A percentile compares a stretch with the other conserved stretches of the same genome.
Conservation (phyloP, 2,797 vertebrate species). For the Myotis myotis region DNA sequence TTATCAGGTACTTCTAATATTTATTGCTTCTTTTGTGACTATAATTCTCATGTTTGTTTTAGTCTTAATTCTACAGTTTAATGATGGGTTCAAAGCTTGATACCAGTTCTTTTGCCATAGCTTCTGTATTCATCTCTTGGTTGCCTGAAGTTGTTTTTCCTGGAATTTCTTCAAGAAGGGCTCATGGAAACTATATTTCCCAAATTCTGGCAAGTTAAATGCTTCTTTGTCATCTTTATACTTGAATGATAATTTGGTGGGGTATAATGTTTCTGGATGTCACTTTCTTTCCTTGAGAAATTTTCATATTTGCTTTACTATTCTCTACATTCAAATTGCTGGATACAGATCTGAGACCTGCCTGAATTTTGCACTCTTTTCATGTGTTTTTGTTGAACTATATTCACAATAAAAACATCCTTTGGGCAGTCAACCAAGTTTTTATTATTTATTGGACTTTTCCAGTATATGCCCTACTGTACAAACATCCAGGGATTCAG, state of each 20-base stretch:
- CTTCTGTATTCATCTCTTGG: conserved; percentile 36
- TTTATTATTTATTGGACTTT: conserved; percentile 16
- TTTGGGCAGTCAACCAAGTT: background rate
- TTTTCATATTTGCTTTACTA: background rate
- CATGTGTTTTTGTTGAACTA: conserved; percentile 20
- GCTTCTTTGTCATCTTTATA: background rate
- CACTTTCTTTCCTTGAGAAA: background rate
- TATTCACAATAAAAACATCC: background rate
- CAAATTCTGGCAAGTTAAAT: conserved; percentile 33
- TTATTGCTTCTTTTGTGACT: conserved; percentile 8
- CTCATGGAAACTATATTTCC: background rate
- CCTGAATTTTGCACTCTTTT: conserved; percentile 4
- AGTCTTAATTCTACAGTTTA: background rate
- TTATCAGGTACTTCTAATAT: background rate
- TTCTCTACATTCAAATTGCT: background rate
- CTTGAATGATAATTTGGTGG: conserved; percentile 1
- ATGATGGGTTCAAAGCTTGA: conserved; percentile 23
- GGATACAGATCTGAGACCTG: background rate
- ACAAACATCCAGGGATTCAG: background rate
- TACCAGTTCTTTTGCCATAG: conserved; percentile 3
- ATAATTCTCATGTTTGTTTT: conserved; percentile 7
- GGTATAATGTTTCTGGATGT: background rate
- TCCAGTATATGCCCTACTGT: background rate
- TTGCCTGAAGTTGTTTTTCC: conserved; percentile 26
- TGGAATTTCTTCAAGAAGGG: conserved; percentile 36